Evolutionary conservation across 1,140 invertebrate genomes (phyloP), one percentile per base, ranked within the genome.

Genomic region (Neodiprion virginianus): DNA sequence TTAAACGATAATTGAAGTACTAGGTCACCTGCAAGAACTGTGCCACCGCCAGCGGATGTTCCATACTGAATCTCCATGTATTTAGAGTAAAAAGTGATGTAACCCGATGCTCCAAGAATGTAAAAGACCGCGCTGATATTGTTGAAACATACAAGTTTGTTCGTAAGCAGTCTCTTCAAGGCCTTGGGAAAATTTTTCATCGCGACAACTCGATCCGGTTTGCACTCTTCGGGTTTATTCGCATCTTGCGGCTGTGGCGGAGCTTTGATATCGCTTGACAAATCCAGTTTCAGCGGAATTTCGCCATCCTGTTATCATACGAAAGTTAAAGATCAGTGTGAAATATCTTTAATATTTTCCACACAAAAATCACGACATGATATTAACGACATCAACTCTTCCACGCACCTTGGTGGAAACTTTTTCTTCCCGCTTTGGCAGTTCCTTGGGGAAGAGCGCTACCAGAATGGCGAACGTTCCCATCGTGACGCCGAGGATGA

Each of bases 21-120:
- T 48, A 71, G 28, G 5, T 61, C 85, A 89, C 93, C 93, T 78
- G 92, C 90, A 75, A 93, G 86, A 40, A 92, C 85, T 9, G 91
- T 93, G 14, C 93, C 93, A 67, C 86, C 86, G 11, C 92, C 91
- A 9, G 93, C 88, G 0, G 91, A 90, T 72, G 90, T 91, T 77
- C 91, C 87, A 76, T 92, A 95, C 78, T 94, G 92, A 7, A 93
- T 90, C 85, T 94, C 93, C 77, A 94, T 89, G 79, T 94, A 94
- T 79, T 94, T 94, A 8, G 92, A 91, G 77, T 93, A 85, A 79
- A 91, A 94, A 2, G 92, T 94, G 77, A 93, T 91, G 73, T 93
- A 94, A 0, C 92, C 92, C 8, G 91, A 89, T 8, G 91, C 90
- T 7, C 93, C 93, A 67, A 94, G 86, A 12, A 94, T 88, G 73